Evolutionary conservation across 1,140 invertebrate species (phyloP).

Genomic region (Paraescarpia echinospica): DNA sequence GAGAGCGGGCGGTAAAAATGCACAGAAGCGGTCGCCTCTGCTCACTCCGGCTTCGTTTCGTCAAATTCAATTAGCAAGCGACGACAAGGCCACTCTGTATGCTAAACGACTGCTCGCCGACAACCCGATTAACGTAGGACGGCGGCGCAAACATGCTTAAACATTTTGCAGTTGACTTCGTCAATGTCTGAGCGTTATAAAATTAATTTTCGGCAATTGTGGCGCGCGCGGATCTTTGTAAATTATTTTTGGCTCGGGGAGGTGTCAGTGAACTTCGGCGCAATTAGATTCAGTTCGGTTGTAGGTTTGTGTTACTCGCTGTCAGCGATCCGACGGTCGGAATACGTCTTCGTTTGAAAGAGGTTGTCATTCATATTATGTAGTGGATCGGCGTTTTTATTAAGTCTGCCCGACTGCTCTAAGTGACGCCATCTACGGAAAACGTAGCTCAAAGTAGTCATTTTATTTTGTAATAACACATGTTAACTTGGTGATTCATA

Average conservation of each 20-base stretch:
- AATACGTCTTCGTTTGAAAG: background rate
- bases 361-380: background rate
- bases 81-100: background rate
- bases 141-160: background rate
- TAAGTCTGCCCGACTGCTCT: background rate
- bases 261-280: conserved; percentile 3
- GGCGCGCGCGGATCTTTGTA: background rate
- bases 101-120: background rate
- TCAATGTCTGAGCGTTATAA: background rate
- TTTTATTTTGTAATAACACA: no score
- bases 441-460: background rate
- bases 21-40: background rate
- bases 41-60: background rate
- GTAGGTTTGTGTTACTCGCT: background rate
- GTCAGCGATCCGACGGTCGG: background rate
- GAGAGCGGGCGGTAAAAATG: background rate
- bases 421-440: background rate
- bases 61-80: background rate
- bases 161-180: conserved; percentile 1
- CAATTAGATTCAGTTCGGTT: background rate
- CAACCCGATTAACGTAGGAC: background rate
- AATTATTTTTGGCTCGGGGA: background rate
- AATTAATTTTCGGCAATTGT: background rate
- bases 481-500: no score
- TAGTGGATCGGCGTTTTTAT: background rate